Base-by-base conservation (phyloP, 2,888 invertebrate species). In the Ormyrus thymus region DNA sequence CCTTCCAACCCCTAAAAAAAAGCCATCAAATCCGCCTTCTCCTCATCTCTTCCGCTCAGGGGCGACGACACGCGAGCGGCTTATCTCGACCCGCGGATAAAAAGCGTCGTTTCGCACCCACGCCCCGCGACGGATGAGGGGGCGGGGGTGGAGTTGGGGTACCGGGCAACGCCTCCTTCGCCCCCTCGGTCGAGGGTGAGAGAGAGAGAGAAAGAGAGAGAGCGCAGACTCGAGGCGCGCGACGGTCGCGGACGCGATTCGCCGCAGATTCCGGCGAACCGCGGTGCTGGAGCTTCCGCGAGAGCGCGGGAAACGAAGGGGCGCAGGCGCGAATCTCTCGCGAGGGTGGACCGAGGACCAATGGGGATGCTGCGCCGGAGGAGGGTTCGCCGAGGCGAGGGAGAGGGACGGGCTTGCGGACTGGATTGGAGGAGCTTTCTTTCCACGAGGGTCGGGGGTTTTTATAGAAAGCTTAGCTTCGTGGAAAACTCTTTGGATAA, bases 141-240 rank as follows among this genome's bases (percentile, higher is more conserved):
- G 13, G 51, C 8, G 66, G 48, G 74, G 69, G 78, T 78, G 78
- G 78, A 78, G 78, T 73, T 43, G 61, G 70, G 65, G 53, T 56
- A 0, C n/a, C 29, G 8, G 70, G 66, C 48, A 59, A 75, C 79
- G 79, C 79, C 79, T 66, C 43, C 61, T 58, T 61, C 43, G 9
- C 56, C 46, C n/a, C n/a, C 61, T 43, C 15, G 13, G 7, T 13
- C 56, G 58, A 13, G 78, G 62, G 48, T 59, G 68, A 56, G 50
- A 69, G 48, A 4, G 50, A 68, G 15, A n/a, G n/a, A n/a, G 68
- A 56, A 48, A 69, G 48, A 4, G 50, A 68, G 64, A 46, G 51
- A 29, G 79, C 79, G 79, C 75, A 75, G 74, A 74, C 78, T 11
- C 78, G 59, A 75, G 74, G 69, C 78, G 15, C 78, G 59, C 9